phyloP scores from a whole-genome alignment of 2,113 vertebrate species.

The Pantherophis guttatus region DNA sequence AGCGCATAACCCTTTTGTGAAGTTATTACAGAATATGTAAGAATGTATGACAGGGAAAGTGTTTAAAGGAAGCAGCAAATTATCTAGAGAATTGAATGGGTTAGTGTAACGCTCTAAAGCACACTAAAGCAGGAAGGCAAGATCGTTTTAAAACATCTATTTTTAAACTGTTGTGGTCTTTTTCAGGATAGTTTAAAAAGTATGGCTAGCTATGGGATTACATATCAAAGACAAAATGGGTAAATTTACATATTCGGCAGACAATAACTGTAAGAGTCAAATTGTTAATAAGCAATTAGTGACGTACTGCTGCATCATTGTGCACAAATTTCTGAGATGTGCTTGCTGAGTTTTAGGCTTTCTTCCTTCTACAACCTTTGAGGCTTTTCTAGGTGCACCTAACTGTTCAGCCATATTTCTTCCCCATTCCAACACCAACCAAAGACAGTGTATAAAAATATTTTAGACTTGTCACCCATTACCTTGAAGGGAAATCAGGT shows the following conservation, averaged over 20 bases:
- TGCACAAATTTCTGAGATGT: background rate
- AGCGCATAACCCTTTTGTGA: background rate
- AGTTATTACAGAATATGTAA: background rate
- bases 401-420: background rate
- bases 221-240: background rate
- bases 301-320: background rate
- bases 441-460: background rate
- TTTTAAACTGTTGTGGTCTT: background rate
- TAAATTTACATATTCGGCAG: background rate
- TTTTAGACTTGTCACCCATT: background rate
- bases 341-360: background rate
- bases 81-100: background rate
- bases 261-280: background rate
- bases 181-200: background rate
- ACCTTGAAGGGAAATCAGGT: background rate
- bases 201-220: background rate
- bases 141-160: background rate
- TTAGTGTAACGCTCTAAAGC: background rate
- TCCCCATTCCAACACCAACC: background rate
- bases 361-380: background rate
- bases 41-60: background rate
- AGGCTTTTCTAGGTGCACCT: background rate
- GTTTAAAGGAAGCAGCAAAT: background rate
- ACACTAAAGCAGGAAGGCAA: background rate
- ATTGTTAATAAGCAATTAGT: background rate